Conservation (phyloP, 1,140 invertebrate genomes). For the Nephila pilipes region DNA sequence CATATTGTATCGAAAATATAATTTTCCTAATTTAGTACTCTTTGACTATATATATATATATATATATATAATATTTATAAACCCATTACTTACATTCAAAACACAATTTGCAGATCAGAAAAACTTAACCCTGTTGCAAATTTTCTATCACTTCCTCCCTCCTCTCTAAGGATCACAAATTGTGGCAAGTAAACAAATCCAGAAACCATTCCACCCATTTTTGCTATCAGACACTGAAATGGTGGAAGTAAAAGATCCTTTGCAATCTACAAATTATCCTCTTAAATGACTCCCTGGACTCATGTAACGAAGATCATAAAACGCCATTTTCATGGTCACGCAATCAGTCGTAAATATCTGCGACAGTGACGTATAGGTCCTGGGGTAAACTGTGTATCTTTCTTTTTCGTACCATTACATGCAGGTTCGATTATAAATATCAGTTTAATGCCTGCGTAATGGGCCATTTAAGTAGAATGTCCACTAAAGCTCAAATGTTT, state of each 20-base stretch:
- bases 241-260: background rate
- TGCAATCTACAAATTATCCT: background rate
- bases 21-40: too few relatives aligned
- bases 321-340: background rate
- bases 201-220: background rate
- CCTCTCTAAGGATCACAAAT: too few relatives aligned
- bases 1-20: too few relatives aligned
- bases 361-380: background rate
- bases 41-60: too few relatives aligned
- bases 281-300: background rate
- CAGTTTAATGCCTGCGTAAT: background rate
- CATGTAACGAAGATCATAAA: background rate
- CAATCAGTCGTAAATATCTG: background rate
- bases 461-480: background rate
- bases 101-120: too few relatives aligned
- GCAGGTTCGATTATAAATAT: background rate
- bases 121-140: too few relatives aligned
- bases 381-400: background rate
- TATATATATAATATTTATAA: too few relatives aligned
- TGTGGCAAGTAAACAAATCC: too few relatives aligned
- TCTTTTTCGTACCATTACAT: too few relatives aligned
- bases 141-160: too few relatives aligned
- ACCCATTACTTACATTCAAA: too few relatives aligned
- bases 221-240: background rate
- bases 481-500: background rate